Evolutionary conservation across 2,888 invertebrate genomes (phyloP).

Genomic region (Melanostoma mellinum): DNA sequence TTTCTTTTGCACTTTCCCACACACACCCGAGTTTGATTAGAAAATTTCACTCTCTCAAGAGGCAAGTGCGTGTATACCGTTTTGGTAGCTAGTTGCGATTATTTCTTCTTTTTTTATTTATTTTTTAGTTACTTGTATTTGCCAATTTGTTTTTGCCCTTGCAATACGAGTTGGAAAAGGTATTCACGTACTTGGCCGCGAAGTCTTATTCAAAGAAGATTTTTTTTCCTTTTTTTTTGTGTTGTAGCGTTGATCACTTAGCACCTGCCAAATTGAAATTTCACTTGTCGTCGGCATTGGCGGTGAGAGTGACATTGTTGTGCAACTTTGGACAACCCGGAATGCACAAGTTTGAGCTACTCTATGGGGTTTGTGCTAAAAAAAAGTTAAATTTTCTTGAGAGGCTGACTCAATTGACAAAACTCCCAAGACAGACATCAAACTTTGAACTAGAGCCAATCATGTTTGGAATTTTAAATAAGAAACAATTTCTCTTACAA

Average conservation of each 20-base stretch:
- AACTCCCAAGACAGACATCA: constrained; percentile 24
- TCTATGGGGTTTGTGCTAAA: no score
- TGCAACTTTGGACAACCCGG: constrained; percentile 38
- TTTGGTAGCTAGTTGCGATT: constrained; percentile 17
- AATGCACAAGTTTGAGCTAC: neutral
- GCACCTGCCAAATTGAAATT: constrained; percentile 64
- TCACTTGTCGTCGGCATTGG: constrained; percentile 50
- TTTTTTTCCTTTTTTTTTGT: constrained; percentile 9
- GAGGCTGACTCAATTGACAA: constrained; percentile 36
- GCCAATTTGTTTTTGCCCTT: constrained; percentile 32
- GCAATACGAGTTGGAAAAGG: constrained; percentile 6
- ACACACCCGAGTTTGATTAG: constrained; percentile 58
- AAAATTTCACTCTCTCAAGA: constrained; percentile 66
- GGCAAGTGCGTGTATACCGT: constrained; percentile 21
- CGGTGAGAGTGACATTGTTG: constrained; percentile 52
- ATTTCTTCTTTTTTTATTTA: constrained; percentile 2
- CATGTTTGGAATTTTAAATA: constrained; percentile 63
- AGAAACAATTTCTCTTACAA: constrained; percentile 25
- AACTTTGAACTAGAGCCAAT: constrained; percentile 61
- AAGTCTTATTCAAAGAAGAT: constrained; percentile 16
- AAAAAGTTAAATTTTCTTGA: constrained; percentile 21
- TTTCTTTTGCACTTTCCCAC: constrained; percentile 70
- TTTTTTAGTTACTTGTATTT: constrained; percentile 24
- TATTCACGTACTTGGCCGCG: constrained; percentile 40
- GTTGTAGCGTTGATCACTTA: constrained; percentile 25